Base-by-base conservation (phyloP, 2,888 invertebrate genomes). In the Tenthredo mesomela region DNA sequence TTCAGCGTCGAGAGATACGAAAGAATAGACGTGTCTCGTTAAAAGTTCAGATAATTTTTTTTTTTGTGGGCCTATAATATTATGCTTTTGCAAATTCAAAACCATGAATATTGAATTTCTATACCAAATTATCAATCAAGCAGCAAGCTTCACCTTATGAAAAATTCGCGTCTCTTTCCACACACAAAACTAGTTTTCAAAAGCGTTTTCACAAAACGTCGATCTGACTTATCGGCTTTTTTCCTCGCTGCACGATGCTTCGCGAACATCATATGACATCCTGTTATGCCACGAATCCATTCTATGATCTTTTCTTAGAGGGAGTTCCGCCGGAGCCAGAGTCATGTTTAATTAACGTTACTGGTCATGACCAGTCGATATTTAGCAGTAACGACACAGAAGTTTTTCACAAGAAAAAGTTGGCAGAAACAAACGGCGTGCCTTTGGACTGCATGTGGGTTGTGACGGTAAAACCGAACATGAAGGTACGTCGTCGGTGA, bases 401-500 rank as follows among this genome's bases (percentile, higher is more conserved):
- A 73, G 29, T 67, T 10, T 15, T 18, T 47, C 95, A 95, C 15
- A 94, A 94, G 25, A 92, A 94, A 85, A 93, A 94, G 84, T 94
- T 94, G 87, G 94, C 95, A 12, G 93, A 93, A 84, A 93, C 94
- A 80, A 94, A 95, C 89, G 94, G 94, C 85, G 93, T 95, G 84
- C 94, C 96, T 0, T 93, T 97, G 75, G 97, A 97, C 91, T 97
- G 97, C 92, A 95, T 97, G 92, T 97, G 97, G 97, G 94, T 95
- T 85, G 96, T 97, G 84, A 94, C 94, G 21, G 96, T 96, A 2
- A 93, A 94, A 84, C 93, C 94, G 10, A 94, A 94, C 18, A 96
- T 95, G 95, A 96, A 95, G 95, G 97, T 96, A 92, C 92, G 93
- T 91, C 77, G 47, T 18, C 25, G 15, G n/a, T 73, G 6, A 71